Conservation (phyloP, 2,888 invertebrate genomes). For the Habroteleia sp. region DNA sequence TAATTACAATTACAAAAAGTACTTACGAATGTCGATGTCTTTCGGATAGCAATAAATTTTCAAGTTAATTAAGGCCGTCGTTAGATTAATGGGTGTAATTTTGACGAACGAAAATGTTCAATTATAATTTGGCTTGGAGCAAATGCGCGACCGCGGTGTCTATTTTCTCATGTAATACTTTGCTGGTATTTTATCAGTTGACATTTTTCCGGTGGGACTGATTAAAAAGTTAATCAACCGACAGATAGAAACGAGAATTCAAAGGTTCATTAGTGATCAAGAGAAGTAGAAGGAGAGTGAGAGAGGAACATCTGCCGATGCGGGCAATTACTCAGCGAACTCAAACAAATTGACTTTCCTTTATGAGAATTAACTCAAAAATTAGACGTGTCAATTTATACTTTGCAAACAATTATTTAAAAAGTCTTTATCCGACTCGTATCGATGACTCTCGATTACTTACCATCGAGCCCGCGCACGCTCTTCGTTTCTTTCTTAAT, state of each 20-base stretch:
- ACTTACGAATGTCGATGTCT: conserved; percentile 36
- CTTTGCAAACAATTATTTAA: conserved; percentile 54
- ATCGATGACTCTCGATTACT: conserved; percentile 58
- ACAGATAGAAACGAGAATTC: conserved; percentile 64
- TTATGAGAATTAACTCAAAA: conserved; percentile 56
- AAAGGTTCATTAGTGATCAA: conserved; percentile 60
- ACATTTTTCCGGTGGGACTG: conserved; percentile 58
- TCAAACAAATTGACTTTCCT: conserved; percentile 58
- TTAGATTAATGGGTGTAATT: conserved; percentile 24
- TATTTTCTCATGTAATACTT: conserved; percentile 56
- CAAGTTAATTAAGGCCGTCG: conserved; percentile 35
- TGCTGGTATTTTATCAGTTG: conserved; percentile 48
- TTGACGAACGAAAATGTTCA: conserved; percentile 21
- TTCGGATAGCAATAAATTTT: conserved; percentile 16
- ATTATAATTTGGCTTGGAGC: conserved; percentile 38
- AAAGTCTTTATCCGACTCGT: conserved; percentile 46
- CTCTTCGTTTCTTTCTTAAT: conserved; percentile 5
- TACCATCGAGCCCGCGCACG: not conserved
- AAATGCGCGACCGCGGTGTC: conserved; percentile 2
- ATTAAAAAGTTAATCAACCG: conserved; percentile 70
- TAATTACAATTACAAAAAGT: conserved; percentile 3
- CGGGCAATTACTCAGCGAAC: conserved; percentile 62
- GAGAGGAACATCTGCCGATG: conserved; percentile 17
- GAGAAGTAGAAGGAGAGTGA: too few species aligned
- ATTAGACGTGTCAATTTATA: conserved; percentile 54